These are phyloP conservation scores for Nothocercus nigrocapillus DNA, from an alignment of 2,113 vertebrate genomes.

Conservation along the genomic window DNA sequence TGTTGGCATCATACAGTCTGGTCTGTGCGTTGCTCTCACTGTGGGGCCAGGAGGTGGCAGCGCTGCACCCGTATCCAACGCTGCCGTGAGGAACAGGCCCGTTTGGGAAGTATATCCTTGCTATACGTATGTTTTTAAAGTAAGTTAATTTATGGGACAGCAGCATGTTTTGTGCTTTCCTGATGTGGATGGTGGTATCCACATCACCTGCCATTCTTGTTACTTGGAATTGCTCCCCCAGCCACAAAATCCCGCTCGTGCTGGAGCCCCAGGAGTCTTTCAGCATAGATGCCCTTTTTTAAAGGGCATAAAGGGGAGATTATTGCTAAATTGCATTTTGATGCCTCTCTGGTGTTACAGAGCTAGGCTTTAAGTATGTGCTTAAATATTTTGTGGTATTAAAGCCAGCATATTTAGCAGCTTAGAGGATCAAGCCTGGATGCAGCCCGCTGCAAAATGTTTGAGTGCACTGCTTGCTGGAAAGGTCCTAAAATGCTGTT, in stretches of 20 bases:
- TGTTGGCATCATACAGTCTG: fast-evolving
- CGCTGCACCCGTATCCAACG: fast-evolving
- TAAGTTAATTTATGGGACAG: neutral
- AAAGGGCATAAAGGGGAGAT: neutral
- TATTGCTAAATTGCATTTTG: neutral
- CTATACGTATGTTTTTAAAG: too few species aligned
- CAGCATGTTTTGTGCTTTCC: neutral
- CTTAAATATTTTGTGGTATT: neutral
- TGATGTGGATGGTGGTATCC: neutral
- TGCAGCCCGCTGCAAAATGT: neutral
- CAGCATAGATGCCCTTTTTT: neutral
- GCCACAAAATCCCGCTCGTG: neutral
- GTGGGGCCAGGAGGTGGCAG: constrained; percentile 5
- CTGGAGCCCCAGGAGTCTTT: neutral
- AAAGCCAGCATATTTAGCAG: neutral
- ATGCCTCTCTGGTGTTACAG: neutral
- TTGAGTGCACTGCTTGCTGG: neutral
- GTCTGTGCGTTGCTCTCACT: fast-evolving
- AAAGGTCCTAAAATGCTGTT: neutral
- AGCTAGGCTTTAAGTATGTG: neutral
- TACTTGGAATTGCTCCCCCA: fast-evolving
- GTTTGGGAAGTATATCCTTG: neutral
- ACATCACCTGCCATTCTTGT: neutral
- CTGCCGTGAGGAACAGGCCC: neutral
- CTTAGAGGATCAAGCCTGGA: neutral